A percentile compares a stretch with the other conserved stretches of the same genome.
phyloP scores from a whole-genome alignment of 1,140 invertebrate species.

The Tigriopus japonicus region DNA sequence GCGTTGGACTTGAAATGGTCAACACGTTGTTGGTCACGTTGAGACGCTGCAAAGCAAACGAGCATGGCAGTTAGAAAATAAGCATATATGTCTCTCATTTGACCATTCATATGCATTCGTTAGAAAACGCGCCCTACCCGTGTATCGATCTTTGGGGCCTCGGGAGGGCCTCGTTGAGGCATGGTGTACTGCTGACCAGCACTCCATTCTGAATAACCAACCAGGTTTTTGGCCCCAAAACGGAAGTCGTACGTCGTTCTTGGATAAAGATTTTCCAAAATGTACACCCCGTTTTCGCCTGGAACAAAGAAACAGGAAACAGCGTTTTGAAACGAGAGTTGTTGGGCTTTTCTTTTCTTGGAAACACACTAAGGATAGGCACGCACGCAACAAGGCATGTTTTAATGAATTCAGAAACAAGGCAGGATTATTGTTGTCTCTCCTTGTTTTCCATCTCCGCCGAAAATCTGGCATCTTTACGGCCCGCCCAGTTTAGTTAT shows the following conservation, averaged over 20 bases:
- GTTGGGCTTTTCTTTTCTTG: no score
- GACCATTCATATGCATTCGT: background rate
- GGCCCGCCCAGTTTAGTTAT: no score
- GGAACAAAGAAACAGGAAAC: no score
- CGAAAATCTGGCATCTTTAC: no score
- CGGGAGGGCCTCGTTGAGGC: constrained; percentile 6
- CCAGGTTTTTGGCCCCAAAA: constrained; percentile 60
- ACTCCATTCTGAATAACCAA: constrained; percentile 54
- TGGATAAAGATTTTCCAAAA: constrained; percentile 53
- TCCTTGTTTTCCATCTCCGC: no score
- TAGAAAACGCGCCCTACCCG: background rate
- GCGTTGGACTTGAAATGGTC: constrained; percentile 41
- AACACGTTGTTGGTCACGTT: constrained; percentile 20
- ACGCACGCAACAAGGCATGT: no score
- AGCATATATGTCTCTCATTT: no score
- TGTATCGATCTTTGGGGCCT: background rate
- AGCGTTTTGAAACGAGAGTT: no score
- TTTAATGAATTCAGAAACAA: no score
- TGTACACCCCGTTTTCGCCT: constrained; percentile 30
- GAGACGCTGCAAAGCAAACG: background rate
- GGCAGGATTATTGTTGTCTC: no score
- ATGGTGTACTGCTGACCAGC: constrained; percentile 24
- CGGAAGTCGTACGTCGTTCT: constrained; percentile 56
- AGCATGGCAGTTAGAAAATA: no score
- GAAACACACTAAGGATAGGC: no score